These are phyloP conservation scores for Drosophila equinoxialis DNA, from an alignment of 1,140 invertebrate genomes.

Conservation along the genomic window DNA sequence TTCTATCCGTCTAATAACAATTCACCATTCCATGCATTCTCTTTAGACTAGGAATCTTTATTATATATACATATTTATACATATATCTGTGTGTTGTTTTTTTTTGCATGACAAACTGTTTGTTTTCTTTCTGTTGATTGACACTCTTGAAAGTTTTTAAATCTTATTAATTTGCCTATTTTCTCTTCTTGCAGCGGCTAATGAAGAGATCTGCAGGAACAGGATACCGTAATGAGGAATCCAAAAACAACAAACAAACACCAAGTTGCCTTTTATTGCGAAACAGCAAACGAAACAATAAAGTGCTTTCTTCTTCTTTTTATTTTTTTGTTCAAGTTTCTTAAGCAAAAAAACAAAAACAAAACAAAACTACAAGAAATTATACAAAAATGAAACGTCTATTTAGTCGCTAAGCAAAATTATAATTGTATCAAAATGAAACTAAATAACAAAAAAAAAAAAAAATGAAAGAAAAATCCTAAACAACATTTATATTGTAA, in stretches of 20 bases:
- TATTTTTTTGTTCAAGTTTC: background rate
- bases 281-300: constrained; percentile 39
- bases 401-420: constrained; percentile 25
- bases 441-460: constrained; percentile 22
- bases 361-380: background rate
- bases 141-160: background rate
- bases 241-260: constrained; percentile 31
- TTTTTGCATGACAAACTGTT: constrained; percentile 2
- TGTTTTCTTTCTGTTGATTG: background rate
- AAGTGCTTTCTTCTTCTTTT: constrained; percentile 66
- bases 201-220: constrained; percentile 1
- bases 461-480: background rate
- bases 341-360: constrained; percentile 23
- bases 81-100: background rate
- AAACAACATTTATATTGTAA: constrained; percentile 44
- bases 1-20: constrained; percentile 10
- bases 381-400: background rate
- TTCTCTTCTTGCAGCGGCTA: constrained; percentile 36
- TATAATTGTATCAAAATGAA: constrained; percentile 22
- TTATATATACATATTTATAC: background rate
- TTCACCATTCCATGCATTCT: background rate
- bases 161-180: background rate
- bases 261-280: constrained; percentile 67
- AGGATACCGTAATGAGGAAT: constrained; percentile 5
- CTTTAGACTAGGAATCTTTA: background rate